Conservation (phyloP, 2,888 invertebrate species). For the Harpalus rubripes region DNA sequence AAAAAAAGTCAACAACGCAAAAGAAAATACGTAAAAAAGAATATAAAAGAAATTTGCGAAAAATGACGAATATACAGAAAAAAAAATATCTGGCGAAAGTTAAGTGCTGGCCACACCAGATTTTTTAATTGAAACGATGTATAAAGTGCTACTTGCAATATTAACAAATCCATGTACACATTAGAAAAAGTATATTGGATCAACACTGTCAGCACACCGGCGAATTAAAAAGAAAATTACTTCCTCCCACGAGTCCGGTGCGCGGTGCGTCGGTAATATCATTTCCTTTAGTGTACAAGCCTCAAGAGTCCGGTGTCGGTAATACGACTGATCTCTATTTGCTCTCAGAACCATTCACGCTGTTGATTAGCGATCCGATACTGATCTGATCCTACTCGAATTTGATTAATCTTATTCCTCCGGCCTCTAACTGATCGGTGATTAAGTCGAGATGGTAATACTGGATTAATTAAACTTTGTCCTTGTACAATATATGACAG, state of each 20-base stretch:
- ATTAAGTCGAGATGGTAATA: neutral
- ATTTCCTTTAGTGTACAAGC: neutral
- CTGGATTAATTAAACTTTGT: neutral
- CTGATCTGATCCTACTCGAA: slow-evolving; percentile 10
- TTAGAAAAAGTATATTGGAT: too few species aligned
- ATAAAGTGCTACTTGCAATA: too few species aligned
- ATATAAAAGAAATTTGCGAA: too few species aligned
- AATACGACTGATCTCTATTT: slow-evolving; percentile 15
- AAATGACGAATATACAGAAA: too few species aligned
- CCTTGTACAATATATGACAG: neutral
- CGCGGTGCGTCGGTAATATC: neutral
- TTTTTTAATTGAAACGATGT: too few species aligned
- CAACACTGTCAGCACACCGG: too few species aligned
- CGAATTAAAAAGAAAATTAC: too few species aligned
- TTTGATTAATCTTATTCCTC: slow-evolving; percentile 2
- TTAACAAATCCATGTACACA: too few species aligned
- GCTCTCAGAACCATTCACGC: slow-evolving; percentile 10
- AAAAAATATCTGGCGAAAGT: too few species aligned
- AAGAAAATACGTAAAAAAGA: too few species aligned
- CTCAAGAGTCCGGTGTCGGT: neutral
- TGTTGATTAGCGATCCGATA: slow-evolving; percentile 17
- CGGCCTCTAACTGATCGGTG: neutral
- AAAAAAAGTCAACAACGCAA: too few species aligned
- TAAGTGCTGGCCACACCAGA: too few species aligned
- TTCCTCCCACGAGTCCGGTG: neutral